Evolutionary conservation across 2,797 vertebrate species (phyloP).

Genomic region (Xerus rutilus): DNA sequence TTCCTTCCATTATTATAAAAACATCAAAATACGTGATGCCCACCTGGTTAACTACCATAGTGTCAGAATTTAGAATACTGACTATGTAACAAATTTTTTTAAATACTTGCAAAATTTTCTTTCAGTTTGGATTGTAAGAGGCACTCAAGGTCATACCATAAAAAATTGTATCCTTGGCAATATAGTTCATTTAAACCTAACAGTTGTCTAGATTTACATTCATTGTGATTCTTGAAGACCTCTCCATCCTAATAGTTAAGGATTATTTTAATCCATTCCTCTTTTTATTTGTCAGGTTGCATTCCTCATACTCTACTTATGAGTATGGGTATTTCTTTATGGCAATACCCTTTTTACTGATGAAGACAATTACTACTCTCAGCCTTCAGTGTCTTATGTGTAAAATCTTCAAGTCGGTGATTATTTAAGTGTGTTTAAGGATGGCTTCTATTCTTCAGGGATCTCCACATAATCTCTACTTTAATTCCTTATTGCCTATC

Average conservation of each 20-base stretch:
- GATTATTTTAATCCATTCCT: not conserved
- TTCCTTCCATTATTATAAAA: not conserved
- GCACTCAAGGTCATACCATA: not conserved
- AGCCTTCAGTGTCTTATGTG: not conserved
- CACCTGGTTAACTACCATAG: not conserved
- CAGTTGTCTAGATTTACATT: not conserved
- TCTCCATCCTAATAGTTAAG: not conserved
- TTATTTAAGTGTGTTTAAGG: not conserved
- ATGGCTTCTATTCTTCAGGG: not conserved
- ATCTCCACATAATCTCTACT: not conserved
- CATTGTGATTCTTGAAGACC: not conserved
- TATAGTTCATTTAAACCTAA: not conserved
- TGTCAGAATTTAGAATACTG: not conserved
- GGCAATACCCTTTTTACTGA: not conserved
- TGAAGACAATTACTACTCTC: not conserved
- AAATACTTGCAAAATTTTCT: not conserved
- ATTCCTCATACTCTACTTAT: not conserved
- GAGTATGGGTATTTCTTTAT: not conserved
- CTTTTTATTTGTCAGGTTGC: not conserved
- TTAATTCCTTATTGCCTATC: not conserved
- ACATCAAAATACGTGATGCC: not conserved
- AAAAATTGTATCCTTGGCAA: not conserved
- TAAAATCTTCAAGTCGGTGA: not conserved
- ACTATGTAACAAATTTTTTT: not conserved
- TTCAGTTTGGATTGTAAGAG: not conserved